These are phyloP conservation scores for Steatocranus sp. DNA, from an alignment of 2,797 vertebrate genomes.

Conservation along the genomic window DNA sequence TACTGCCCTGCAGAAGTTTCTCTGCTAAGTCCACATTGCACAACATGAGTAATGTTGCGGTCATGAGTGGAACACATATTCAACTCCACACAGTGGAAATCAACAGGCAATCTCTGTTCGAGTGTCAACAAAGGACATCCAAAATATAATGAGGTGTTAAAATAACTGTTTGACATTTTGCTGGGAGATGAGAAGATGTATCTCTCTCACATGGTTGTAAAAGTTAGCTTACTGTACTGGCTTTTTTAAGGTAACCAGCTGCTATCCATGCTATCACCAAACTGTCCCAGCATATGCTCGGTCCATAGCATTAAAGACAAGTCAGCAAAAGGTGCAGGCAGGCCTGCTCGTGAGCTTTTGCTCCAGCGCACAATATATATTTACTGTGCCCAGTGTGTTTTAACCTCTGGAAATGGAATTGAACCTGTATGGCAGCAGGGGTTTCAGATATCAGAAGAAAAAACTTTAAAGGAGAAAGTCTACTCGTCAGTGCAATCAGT, in stretches of 20 bases:
- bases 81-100: not conserved
- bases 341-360: not conserved
- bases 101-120: not conserved
- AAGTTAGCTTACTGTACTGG: not conserved
- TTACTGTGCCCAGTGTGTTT: not conserved
- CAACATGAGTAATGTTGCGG: not conserved
- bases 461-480: not conserved
- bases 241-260: not conserved
- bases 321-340: not conserved
- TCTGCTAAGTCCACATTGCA: not conserved
- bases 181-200: not conserved
- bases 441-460: slow-evolving; percentile 8
- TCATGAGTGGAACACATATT: not conserved
- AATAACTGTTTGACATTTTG: not conserved
- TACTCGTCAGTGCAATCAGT: not conserved
- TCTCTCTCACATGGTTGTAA: not conserved
- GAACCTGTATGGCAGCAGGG: not conserved
- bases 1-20: not conserved
- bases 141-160: not conserved
- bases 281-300: not conserved
- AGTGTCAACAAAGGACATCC: not conserved
- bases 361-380: not conserved
- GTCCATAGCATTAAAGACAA: not conserved
- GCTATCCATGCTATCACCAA: not conserved
- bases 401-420: not conserved